A percentile compares a stretch with the other conserved stretches of the same genome.
These are phyloP conservation scores for Liolophura sinensis DNA, from an alignment of 1,140 invertebrate genomes.

Conservation along the genomic window DNA sequence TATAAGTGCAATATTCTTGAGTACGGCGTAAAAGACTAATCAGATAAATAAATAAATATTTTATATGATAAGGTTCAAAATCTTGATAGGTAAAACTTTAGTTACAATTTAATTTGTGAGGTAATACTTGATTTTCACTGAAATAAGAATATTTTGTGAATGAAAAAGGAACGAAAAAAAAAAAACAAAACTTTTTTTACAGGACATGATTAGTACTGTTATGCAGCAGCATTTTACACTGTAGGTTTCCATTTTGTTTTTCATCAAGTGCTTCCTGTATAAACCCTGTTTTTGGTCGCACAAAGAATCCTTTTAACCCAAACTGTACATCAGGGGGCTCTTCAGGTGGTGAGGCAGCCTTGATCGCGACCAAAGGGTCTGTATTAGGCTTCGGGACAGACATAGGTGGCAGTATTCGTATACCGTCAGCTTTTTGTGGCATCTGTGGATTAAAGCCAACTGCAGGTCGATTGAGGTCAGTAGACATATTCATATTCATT, in stretches of 20 bases:
- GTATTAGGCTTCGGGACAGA: constrained; percentile 58
- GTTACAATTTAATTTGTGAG: no score
- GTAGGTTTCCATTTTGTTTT: background rate
- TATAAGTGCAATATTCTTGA: no score
- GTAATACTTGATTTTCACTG: background rate
- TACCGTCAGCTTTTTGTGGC: constrained; percentile 57
- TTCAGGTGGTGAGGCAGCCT: constrained; percentile 55
- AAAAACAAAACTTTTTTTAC: background rate
- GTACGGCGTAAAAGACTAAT: no score
- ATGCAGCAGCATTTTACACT: background rate
- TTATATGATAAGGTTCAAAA: no score
- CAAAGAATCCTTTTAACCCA: constrained; percentile 52
- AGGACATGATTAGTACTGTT: background rate
- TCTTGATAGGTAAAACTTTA: no score
- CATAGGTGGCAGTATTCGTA: constrained; percentile 58
- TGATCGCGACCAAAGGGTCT: constrained; percentile 50
- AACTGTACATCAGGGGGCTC: constrained; percentile 55
- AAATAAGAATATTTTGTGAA: constrained; percentile 1
- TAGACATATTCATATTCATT: background rate
- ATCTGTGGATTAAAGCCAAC: constrained; percentile 57
- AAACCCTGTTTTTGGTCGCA: constrained; percentile 62
- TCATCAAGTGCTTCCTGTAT: constrained; percentile 45
- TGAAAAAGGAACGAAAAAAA: background rate
- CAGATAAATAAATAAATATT: no score
- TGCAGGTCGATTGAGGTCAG: constrained; percentile 52